Base-by-base conservation (phyloP, 2,888 invertebrate genomes). In the Drosophila borborema region DNA sequence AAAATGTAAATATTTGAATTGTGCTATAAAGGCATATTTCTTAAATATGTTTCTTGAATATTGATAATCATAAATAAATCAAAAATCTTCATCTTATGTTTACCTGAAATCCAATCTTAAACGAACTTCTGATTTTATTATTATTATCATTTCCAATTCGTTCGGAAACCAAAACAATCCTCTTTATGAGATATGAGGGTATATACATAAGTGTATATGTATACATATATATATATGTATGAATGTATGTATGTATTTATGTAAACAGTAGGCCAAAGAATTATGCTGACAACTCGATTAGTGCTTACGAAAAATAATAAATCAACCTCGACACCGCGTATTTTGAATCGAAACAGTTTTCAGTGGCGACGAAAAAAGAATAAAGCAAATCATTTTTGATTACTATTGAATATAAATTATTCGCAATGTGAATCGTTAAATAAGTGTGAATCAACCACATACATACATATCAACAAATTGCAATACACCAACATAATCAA, bases 401-500 rank as follows among this genome's bases (percentile, higher is more conserved):
- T 34, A 16, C 9, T 4, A 51, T 36, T 51, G n/a, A 56, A 55
- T 34, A 23, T 34, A 6, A 31, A 20, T 23, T 16, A 49, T 16
- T 49, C 16, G 16, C 18, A 49, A 56, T 49, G 41, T 56, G 48
- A 36, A 56, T 62, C 14, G 12, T 51, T 20, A 41, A 55, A 36
- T 16, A 16, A 23, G 34, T 36, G 69, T 28, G 14, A 20, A 48
- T 48, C 18, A 14, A 65, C 20, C 36, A 20, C 34, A 70, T 70
- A 67, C 67, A 67, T 67, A 67, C 67, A 67, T 67, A 67, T 67
- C 67, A 70, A 2, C 36, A 67, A 49, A 51, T 58, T 70, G 58
- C 40, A 56, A 49, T 43, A 20, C 1, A 58, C 12, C 46, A 41
- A 56, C 34, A 55, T 40, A 55, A 40, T 49, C 49, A 59, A 48